phyloP scores from a whole-genome alignment of 1,140 invertebrate genomes.

The Drosophila subpulchrella region DNA sequence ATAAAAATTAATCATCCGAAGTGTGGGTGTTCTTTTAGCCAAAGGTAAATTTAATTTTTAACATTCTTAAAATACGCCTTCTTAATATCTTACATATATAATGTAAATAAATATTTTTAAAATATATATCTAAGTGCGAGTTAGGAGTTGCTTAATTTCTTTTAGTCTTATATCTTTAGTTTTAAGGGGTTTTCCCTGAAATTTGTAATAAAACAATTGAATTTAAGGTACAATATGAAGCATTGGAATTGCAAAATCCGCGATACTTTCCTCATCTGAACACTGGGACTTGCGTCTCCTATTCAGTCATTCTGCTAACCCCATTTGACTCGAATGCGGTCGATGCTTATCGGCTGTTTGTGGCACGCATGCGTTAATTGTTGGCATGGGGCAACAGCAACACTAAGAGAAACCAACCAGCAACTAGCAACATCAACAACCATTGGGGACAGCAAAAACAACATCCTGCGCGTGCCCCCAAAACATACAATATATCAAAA shows the following conservation, averaged over 20 bases:
- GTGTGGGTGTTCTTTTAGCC: not conserved
- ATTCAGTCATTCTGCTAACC: slow-evolving; percentile 37
- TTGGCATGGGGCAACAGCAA: slow-evolving; percentile 57
- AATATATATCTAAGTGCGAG: not conserved
- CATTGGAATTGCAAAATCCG: not conserved
- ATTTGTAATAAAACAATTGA: not conserved
- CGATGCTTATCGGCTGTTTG: slow-evolving; percentile 63
- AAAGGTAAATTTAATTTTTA: no score
- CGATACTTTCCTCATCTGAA: not conserved
- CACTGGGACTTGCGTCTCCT: slow-evolving; percentile 3
- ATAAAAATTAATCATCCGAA: not conserved
- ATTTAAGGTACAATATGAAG: not conserved
- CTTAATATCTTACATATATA: no score
- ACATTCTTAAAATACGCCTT: no score
- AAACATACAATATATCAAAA: slow-evolving; percentile 80
- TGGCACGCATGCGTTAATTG: slow-evolving; percentile 79
- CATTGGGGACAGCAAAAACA: slow-evolving; percentile 11
- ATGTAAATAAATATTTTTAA: no score
- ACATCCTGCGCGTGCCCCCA: slow-evolving; percentile 78
- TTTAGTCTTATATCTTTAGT: no score
- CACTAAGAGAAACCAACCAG: slow-evolving; percentile 12
- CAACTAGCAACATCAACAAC: slow-evolving; percentile 39
- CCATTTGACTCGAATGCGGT: slow-evolving; percentile 42
- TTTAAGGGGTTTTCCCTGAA: no score
- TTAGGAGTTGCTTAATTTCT: no score